These are phyloP conservation scores for Passer domesticus DNA, from an alignment of 2,113 vertebrate species.

Conservation along the genomic window DNA sequence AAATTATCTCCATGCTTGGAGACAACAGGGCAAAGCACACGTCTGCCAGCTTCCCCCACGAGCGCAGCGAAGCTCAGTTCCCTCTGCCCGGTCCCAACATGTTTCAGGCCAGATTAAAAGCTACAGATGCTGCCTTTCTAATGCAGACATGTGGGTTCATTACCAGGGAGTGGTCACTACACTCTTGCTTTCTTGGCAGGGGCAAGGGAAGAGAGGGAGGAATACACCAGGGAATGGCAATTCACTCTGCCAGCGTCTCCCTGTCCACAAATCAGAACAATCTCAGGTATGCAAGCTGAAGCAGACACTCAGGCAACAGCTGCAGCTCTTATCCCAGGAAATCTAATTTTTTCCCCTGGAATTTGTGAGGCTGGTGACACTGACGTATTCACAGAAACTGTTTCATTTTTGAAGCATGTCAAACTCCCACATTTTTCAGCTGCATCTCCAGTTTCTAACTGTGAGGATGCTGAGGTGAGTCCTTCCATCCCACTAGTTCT, in stretches of 20 bases:
- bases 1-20: not conserved
- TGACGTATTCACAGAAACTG: not conserved
- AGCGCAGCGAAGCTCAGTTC: fast-evolving
- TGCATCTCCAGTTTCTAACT: not conserved
- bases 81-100: not conserved
- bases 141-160: not conserved
- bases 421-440: not conserved
- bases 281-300: not conserved
- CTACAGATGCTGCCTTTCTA: not conserved
- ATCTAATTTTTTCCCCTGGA: not conserved
- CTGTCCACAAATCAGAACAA: not conserved
- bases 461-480: not conserved
- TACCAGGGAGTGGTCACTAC: not conserved
- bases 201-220: not conserved
- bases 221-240: not conserved
- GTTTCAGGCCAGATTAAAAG: not conserved
- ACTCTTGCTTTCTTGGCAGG: not conserved
- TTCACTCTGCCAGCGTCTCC: not conserved
- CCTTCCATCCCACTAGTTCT: not conserved
- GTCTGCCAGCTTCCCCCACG: not conserved
- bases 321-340: not conserved
- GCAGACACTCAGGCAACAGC: not conserved
- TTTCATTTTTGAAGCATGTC: not conserved
- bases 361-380: not conserved
- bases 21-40: not conserved